These are phyloP conservation scores for Lathronympha strigana DNA, from an alignment of 2,888 invertebrate species.

Conservation along the genomic window DNA sequence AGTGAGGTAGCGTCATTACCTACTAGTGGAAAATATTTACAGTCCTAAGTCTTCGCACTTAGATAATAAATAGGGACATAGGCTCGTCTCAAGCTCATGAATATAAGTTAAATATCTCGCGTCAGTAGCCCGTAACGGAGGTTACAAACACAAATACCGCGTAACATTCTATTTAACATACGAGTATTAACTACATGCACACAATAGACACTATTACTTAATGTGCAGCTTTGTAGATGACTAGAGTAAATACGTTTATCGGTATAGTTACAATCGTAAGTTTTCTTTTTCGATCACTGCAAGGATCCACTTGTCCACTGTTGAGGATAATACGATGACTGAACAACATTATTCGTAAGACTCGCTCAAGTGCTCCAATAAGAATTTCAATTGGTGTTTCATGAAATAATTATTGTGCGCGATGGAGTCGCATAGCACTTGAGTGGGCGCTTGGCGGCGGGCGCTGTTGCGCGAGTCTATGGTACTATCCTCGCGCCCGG, in stretches of 20 bases:
- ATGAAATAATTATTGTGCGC: conserved; percentile 79
- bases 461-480: conserved; percentile 69
- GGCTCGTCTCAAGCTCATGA: conserved; percentile 50
- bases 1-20: conserved; percentile 84
- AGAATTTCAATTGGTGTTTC: conserved; percentile 84
- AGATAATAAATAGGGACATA: conserved; percentile 62
- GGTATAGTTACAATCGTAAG: conserved; percentile 68
- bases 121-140: conserved; percentile 59
- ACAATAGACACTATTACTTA: conserved; percentile 64
- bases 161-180: conserved; percentile 68
- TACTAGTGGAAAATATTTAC: conserved; percentile 82
- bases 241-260: conserved; percentile 81
- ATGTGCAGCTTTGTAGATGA: conserved; percentile 82
- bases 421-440: conserved; percentile 78
- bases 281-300: conserved; percentile 81
- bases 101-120: conserved; percentile 36
- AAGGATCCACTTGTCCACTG: conserved; percentile 81
- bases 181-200: conserved; percentile 81
- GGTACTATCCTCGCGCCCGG: conserved; percentile 71
- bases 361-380: conserved; percentile 87
- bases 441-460: conserved; percentile 75
- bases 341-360: conserved; percentile 84
- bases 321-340: conserved; percentile 77
- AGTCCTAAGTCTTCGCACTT: conserved; percentile 71
- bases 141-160: conserved; percentile 65